These are phyloP conservation scores for Trachelus tabidus DNA, from an alignment of 2,888 invertebrate genomes.

Conservation along the genomic window DNA sequence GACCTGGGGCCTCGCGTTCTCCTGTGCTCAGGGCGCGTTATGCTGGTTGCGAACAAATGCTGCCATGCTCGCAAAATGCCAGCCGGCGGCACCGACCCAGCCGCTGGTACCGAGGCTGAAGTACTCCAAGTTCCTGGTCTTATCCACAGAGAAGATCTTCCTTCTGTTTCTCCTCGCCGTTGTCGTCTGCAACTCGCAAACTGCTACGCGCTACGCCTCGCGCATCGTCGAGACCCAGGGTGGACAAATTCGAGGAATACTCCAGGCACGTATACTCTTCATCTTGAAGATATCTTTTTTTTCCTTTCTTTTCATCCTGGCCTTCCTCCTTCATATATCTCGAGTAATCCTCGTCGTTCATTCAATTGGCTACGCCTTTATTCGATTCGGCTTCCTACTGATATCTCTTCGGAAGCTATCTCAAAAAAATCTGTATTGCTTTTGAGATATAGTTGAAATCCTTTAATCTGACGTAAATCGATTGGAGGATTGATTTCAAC, in stretches of 20 bases:
- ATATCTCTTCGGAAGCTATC: neutral
- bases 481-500: neutral
- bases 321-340: neutral
- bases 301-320: neutral
- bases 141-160: constrained; percentile 1
- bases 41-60: constrained; percentile 63
- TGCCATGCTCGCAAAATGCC: constrained; percentile 63
- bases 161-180: constrained; percentile 35
- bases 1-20: constrained; percentile 14
- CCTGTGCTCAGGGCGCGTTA: constrained; percentile 36
- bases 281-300: neutral
- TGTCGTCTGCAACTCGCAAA: constrained; percentile 35
- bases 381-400: neutral
- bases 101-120: constrained; percentile 51
- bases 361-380: neutral
- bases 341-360: neutral
- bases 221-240: constrained; percentile 82
- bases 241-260: constrained; percentile 61
- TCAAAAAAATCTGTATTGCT: neutral
- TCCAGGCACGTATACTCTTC: constrained; percentile 50
- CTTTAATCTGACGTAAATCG: neutral
- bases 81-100: constrained; percentile 58
- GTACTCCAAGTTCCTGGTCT: constrained; percentile 10
- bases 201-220: constrained; percentile 79
- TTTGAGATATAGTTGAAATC: neutral